Percentiles rank a stretch among this genome's conserved stretches.
Conservation (phyloP, 1,140 invertebrate genomes). For the Drosophila pandora region DNA sequence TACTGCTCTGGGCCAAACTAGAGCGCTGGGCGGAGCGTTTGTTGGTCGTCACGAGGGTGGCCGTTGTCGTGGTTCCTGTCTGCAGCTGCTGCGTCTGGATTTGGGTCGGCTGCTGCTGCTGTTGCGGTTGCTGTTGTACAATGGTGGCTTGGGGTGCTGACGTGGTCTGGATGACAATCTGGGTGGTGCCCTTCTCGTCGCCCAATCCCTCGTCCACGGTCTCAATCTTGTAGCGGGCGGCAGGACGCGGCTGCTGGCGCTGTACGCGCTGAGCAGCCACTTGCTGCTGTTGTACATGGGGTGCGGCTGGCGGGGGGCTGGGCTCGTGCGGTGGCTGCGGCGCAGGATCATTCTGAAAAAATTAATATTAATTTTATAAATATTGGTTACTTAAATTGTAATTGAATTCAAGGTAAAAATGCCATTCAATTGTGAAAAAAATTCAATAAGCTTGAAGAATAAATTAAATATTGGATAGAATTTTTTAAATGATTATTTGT, state of each 20-base stretch:
- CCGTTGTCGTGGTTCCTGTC: constrained; percentile 72
- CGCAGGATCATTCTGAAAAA: constrained; percentile 74
- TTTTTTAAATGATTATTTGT: too few relatives aligned
- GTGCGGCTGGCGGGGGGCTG: constrained; percentile 70
- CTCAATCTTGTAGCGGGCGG: constrained; percentile 79
- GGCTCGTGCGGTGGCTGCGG: constrained; percentile 69
- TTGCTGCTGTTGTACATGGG: constrained; percentile 73
- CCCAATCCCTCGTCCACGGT: constrained; percentile 80
- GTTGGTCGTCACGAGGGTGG: constrained; percentile 77
- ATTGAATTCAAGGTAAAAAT: too few relatives aligned
- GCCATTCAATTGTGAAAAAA: too few relatives aligned
- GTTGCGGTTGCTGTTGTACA: constrained; percentile 66
- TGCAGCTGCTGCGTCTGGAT: constrained; percentile 70
- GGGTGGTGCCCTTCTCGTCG: constrained; percentile 76
- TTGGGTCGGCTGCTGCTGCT: constrained; percentile 61
- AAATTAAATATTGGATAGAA: too few relatives aligned
- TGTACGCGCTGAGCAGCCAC: constrained; percentile 69
- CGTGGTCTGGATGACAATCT: constrained; percentile 81
- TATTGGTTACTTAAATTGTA: not conserved
- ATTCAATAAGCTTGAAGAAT: too few relatives aligned
- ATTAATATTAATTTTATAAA: not conserved
- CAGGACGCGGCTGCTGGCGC: constrained; percentile 64
- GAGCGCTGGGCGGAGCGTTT: constrained; percentile 73
- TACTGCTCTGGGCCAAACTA: constrained; percentile 40
- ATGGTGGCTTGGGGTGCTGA: constrained; percentile 70